Percentiles rank a stretch among this genome's conserved stretches.
Conservation (phyloP, 2,888 invertebrate genomes). For the Agriotes lineatus region DNA sequence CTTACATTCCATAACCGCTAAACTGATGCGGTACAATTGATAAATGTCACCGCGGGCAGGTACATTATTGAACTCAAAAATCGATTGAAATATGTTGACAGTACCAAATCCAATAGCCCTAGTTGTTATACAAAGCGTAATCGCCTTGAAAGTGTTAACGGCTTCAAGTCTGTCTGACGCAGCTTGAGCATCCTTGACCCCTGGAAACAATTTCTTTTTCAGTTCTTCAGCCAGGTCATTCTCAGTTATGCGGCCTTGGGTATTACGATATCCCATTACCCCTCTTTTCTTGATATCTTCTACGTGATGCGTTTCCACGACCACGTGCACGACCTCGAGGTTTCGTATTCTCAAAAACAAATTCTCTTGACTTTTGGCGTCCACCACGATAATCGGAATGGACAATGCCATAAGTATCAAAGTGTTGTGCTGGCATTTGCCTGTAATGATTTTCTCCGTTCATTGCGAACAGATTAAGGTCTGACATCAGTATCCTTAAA, state of each 20-base stretch:
- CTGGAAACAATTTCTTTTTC: conserved; percentile 24
- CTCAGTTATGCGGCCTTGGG: conserved; percentile 15
- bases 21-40: too few relatives aligned
- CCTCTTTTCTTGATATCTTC: not conserved
- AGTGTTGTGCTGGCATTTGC: not conserved
- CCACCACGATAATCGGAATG: not conserved
- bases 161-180: conserved; percentile 27
- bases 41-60: too few relatives aligned
- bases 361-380: not conserved
- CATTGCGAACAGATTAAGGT: not conserved
- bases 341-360: not conserved
- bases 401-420: not conserved
- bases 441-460: not conserved
- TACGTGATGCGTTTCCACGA: not conserved
- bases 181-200: conserved; percentile 24
- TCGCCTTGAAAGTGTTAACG: conserved; percentile 9
- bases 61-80: too few relatives aligned
- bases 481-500: not conserved
- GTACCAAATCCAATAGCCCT: not conserved
- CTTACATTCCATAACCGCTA: too few relatives aligned
- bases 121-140: not conserved
- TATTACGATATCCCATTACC: not conserved
- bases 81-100: too few relatives aligned
- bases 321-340: not conserved
- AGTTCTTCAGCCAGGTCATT: conserved; percentile 25